Base-by-base conservation (phyloP, 2,888 invertebrate species). In the Priocnemis perturbator region DNA sequence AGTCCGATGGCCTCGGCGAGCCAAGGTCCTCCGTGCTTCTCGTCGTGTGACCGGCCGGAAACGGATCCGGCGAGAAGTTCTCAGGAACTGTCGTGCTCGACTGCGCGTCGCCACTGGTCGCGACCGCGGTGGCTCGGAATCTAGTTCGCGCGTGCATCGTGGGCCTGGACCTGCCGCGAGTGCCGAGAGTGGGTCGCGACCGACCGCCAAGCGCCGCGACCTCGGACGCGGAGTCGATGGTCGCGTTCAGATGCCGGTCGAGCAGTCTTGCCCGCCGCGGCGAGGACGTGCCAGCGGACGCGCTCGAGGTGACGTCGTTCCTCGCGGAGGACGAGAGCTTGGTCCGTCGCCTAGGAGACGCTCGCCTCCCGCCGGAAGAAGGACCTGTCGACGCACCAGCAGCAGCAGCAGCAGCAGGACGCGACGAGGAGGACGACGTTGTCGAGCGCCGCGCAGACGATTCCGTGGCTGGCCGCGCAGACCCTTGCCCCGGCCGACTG, bases 291-390 rank as follows among this genome's bases (percentile, higher is more conserved):
- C n/a, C n/a, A n/a, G n/a, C n/a, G 45, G 44, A 21, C 11, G 44
- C 17, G 7, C 37, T n/a, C 45, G 50, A 2, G 26, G 56, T n/a
- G 56, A 56, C 21, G 53, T 20, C 53, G 23, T 4, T 21, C 20
- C 17, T 53, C 15, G 53, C 21, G 2, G 58, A 44, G 37, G 37
- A 37, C 20, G 44, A 17, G 15, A 45, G 44, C 44, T 90, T 91
- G 91, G 90, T 89, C 90, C 90, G 91, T 91, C 90, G 89, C 91
- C 91, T 91, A n/a, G 45, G 21, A 11, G 58, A 20, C 20, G 58
- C 17, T 91, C 73, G 89, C 90, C 47, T 73, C 74, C 63, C n/a
- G 15, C 76, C 74, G 89, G 89, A 88, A 87, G 89, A 80, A 88
- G 67, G 37, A 11, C 37, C 50, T 5, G 50, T 50, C 50, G 50